phyloP scores from a whole-genome alignment of 2,113 vertebrate genomes.

The Hymenochirus boettgeri region DNA sequence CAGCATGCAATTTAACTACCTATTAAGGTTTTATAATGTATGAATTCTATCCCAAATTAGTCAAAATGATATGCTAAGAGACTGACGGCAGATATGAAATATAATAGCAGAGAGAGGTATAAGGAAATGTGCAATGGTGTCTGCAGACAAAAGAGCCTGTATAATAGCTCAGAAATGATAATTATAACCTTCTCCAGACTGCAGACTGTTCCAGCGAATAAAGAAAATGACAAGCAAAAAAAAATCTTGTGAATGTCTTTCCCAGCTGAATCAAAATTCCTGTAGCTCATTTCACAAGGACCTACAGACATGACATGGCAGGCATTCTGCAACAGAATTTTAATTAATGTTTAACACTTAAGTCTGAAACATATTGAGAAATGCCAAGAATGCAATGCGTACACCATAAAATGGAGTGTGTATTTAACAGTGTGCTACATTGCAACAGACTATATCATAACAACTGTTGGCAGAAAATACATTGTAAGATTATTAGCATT shows the following conservation, averaged over 20 bases:
- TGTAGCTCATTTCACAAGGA: constrained; percentile 48
- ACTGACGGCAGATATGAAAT: constrained; percentile 18
- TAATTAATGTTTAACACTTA: constrained; percentile 1
- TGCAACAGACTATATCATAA: no score
- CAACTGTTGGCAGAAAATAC: no score
- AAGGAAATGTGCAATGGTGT: constrained; percentile 41
- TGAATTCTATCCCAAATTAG: constrained; percentile 29
- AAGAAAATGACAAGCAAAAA: constrained; percentile 56
- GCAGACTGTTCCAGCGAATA: constrained; percentile 43
- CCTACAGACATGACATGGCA: constrained; percentile 33
- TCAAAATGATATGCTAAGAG: constrained; percentile 26
- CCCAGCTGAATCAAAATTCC: constrained; percentile 38
- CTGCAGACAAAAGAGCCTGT: constrained; percentile 41
- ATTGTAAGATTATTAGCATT: no score
- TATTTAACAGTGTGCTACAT: no score
- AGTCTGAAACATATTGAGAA: background rate
- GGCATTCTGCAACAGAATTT: constrained; percentile 4
- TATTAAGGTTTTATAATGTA: constrained; percentile 26
- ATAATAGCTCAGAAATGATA: constrained; percentile 21
- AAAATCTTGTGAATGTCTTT: constrained; percentile 44
- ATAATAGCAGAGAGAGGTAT: constrained; percentile 26
- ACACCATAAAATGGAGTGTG: background rate
- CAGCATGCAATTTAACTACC: constrained; percentile 26
- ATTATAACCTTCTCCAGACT: constrained; percentile 29
- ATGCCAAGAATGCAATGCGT: background rate